Percentiles rank a stretch among this genome's conserved stretches.
These are phyloP conservation scores for Cyphomyrus plagiostoma DNA, from an alignment of 2,113 vertebrate genomes.

Conservation along the genomic window DNA sequence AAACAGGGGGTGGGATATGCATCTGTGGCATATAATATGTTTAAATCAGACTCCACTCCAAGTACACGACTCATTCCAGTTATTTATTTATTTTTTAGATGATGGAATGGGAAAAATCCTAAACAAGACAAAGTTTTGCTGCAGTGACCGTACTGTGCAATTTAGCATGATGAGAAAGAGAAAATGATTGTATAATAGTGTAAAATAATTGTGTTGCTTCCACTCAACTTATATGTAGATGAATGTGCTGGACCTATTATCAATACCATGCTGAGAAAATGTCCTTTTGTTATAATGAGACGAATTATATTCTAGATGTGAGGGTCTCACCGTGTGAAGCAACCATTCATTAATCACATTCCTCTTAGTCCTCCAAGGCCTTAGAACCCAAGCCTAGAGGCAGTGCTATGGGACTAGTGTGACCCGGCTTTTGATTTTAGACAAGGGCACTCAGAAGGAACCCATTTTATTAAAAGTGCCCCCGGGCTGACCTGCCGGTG, in stretches of 20 bases:
- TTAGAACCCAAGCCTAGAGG: not conserved
- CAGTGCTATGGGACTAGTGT: not conserved
- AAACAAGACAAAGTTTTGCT: not conserved
- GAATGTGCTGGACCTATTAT: not conserved
- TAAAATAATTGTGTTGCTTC: not conserved
- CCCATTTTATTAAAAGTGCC: slow-evolving; percentile 12
- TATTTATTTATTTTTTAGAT: not conserved
- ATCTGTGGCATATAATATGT: not conserved
- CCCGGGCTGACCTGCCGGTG: not conserved
- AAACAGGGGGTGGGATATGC: not conserved
- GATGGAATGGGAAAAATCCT: not conserved
- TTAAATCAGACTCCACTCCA: not conserved
- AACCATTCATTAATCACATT: not conserved
- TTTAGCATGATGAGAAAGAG: not conserved
- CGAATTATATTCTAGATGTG: not conserved
- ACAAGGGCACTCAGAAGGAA: not conserved
- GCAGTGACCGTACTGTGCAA: not conserved
- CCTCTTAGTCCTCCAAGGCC: not conserved
- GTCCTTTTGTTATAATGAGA: not conserved
- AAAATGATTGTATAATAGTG: not conserved
- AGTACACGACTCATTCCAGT: not conserved
- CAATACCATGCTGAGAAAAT: not conserved
- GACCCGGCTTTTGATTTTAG: slow-evolving; percentile 10
- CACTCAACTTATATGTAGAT: not conserved
- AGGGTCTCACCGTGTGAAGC: not conserved